These are phyloP conservation scores for Callocephalon fimbriatum DNA, from an alignment of 2,113 vertebrate genomes.

Conservation along the genomic window DNA sequence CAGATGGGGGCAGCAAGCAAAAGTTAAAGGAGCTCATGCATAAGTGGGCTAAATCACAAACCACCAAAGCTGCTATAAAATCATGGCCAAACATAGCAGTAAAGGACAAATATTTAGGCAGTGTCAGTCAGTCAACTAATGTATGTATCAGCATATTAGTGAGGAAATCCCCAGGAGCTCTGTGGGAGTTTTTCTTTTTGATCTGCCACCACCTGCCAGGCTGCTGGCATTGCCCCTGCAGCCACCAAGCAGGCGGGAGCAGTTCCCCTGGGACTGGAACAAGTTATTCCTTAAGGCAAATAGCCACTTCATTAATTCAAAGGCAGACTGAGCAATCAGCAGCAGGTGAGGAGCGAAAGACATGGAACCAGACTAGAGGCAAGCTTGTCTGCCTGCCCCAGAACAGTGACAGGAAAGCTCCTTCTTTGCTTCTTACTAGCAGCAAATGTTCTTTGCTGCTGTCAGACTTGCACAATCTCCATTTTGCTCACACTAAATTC, in stretches of 20 bases:
- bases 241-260: constrained; percentile 1
- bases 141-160: constrained; percentile 65
- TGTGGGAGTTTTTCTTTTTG: constrained; percentile 62
- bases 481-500: background rate
- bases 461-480: background rate
- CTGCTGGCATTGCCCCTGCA: constrained; percentile 12
- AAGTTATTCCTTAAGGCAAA: constrained; percentile 40
- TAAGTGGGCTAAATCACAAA: constrained; percentile 24
- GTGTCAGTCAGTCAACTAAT: constrained; percentile 58
- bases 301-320: constrained; percentile 24
- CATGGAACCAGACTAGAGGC: background rate
- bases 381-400: background rate
- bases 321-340: background rate
- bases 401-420: background rate
- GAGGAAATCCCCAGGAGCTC: constrained; percentile 67
- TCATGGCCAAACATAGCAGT: constrained; percentile 49
- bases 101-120: constrained; percentile 69
- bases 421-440: background rate
- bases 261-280: background rate
- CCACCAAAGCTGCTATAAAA: constrained; percentile 57
- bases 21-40: constrained; percentile 6
- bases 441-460: background rate
- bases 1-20: background rate
- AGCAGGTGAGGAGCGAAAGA: constrained; percentile 2
- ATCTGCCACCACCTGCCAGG: constrained; percentile 57